A percentile compares a stretch with the other conserved stretches of the same genome.
Evolutionary conservation across 2,113 vertebrate species (phyloP).

Genomic region (Plectropomus leopardus): DNA sequence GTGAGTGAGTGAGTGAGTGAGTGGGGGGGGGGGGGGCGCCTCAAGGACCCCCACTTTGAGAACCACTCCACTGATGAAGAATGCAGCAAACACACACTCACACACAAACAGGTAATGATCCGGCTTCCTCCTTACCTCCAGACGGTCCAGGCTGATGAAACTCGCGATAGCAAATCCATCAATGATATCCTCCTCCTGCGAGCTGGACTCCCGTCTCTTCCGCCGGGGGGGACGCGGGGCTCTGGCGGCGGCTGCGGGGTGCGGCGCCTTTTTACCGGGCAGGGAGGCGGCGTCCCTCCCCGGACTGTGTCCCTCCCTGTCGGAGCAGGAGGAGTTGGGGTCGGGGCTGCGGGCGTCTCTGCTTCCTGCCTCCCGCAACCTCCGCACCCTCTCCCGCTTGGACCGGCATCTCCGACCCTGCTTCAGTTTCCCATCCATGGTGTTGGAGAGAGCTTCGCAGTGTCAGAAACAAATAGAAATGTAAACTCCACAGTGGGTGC

Average conservation of each 20-base stretch:
- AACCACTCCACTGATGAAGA: slow-evolving; percentile 49
- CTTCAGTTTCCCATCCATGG: slow-evolving; percentile 93
- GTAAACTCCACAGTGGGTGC: slow-evolving; percentile 67
- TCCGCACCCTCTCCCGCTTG: slow-evolving; percentile 91
- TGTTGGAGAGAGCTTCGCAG: slow-evolving; percentile 58
- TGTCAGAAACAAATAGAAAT: slow-evolving; percentile 38
- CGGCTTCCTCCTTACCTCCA: slow-evolving; percentile 88
- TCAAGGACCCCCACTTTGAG: slow-evolving; percentile 35
- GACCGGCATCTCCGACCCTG: slow-evolving; percentile 91
- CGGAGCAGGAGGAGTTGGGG: slow-evolving; percentile 91
- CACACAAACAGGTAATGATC: slow-evolving; percentile 47
- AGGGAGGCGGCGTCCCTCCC: slow-evolving; percentile 89
- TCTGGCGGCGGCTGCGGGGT: slow-evolving; percentile 82
- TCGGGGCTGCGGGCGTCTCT: slow-evolving; percentile 89
- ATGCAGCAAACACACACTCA: slow-evolving; percentile 26
- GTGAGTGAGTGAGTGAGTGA: no score
- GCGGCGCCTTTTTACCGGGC: slow-evolving; percentile 82
- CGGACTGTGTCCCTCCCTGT: slow-evolving; percentile 88
- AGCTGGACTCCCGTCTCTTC: slow-evolving; percentile 93
- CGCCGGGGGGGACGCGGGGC: slow-evolving; percentile 86
- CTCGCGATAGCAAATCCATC: slow-evolving; percentile 97
- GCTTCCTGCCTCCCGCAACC: slow-evolving; percentile 88
- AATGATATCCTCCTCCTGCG: slow-evolving; percentile 97
- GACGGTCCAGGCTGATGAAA: slow-evolving; percentile 93
- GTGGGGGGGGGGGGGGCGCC: no score